Evolutionary conservation across 2,113 vertebrate species (phyloP).

Genomic region (Helogale parvula): DNA sequence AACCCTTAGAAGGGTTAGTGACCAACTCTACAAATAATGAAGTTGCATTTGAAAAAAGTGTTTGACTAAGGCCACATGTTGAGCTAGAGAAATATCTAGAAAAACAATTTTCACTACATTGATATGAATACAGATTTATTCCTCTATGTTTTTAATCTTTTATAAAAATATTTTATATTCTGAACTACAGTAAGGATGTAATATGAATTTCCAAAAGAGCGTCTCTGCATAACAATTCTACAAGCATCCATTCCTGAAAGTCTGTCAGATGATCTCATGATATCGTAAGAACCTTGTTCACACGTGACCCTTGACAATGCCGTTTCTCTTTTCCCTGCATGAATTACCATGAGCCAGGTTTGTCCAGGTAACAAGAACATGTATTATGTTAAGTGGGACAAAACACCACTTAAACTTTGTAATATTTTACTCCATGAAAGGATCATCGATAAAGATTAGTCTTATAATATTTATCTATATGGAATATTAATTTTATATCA

Average conservation of each 20-base stretch:
- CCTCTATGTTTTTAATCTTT: not conserved
- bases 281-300: not conserved
- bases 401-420: not conserved
- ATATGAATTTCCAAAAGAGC: slow-evolving; percentile 1
- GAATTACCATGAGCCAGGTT: not conserved
- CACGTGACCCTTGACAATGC: not conserved
- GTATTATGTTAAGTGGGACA: not conserved
- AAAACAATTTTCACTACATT: not conserved
- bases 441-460: not conserved
- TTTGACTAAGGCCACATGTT: not conserved
- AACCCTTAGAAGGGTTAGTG: not conserved
- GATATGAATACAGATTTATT: not conserved
- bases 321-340: not conserved
- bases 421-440: not conserved
- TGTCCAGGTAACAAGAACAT: not conserved
- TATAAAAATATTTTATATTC: not conserved
- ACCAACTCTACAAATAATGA: not conserved
- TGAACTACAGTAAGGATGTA: not conserved
- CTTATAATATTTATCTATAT: not conserved
- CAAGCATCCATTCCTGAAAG: not conserved
- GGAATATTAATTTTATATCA: not conserved
- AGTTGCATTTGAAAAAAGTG: slow-evolving; percentile 25
- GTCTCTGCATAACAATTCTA: not conserved
- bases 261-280: not conserved
- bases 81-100: not conserved